Evolutionary conservation across 2,888 invertebrate species (phyloP).

Genomic region (Watsonalla cultraria): DNA sequence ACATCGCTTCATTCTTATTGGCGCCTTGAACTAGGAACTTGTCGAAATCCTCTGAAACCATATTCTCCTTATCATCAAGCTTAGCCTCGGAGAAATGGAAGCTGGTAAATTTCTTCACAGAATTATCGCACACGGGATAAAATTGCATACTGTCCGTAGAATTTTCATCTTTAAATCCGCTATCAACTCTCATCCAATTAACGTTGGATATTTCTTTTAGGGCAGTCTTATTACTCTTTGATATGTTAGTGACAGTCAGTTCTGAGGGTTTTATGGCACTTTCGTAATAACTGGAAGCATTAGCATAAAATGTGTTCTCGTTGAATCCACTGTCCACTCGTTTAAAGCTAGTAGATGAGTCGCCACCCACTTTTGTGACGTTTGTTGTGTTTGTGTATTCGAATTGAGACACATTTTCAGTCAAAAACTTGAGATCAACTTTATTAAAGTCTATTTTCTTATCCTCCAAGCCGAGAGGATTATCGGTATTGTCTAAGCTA

Average conservation of each 20-base stretch:
- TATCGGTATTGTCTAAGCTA: conserved; percentile 58
- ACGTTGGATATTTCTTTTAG: conserved; percentile 68
- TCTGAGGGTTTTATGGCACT: conserved; percentile 76
- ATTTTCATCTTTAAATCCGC: conserved; percentile 70
- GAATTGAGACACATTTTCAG: conserved; percentile 57
- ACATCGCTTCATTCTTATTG: conserved; percentile 57
- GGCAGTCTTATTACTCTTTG: conserved; percentile 42
- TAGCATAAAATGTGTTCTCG: conserved; percentile 63
- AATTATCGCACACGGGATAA: conserved; percentile 39
- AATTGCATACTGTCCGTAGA: conserved; percentile 61
- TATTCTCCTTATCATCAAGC: conserved; percentile 57
- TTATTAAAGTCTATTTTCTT: conserved; percentile 69
- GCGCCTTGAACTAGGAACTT: conserved; percentile 42
- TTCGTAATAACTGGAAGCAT: conserved; percentile 70
- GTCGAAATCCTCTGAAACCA: conserved; percentile 45
- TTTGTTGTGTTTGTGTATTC: conserved; percentile 36
- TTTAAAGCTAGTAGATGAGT: conserved; percentile 57
- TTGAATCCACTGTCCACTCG: conserved; percentile 68
- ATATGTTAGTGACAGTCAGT: conserved; percentile 55
- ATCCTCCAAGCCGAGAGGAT: conserved; percentile 55
- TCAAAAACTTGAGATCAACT: conserved; percentile 71
- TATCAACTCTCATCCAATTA: conserved; percentile 69
- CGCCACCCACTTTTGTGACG: conserved; percentile 38
- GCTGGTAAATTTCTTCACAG: conserved; percentile 35
- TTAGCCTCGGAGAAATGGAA: conserved; percentile 50